A percentile compares a stretch with the other conserved stretches of the same genome.
Evolutionary conservation across 2,113 vertebrate genomes (phyloP).

Genomic region (Cochlearius cochlearius): DNA sequence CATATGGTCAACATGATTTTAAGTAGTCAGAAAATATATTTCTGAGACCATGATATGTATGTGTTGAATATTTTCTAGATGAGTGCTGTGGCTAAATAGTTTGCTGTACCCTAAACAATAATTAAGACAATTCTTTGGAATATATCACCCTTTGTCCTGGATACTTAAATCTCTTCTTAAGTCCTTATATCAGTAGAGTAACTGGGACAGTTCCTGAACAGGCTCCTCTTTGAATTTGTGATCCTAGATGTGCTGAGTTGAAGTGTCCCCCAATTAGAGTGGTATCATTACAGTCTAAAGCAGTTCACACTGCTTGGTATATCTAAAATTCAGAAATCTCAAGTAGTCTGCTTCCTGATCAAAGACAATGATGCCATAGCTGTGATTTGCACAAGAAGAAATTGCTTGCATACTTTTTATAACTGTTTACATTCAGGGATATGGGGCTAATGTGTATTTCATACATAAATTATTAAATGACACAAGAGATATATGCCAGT

Average conservation of each 20-base stretch:
- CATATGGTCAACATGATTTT: not conserved
- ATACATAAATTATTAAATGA: not conserved
- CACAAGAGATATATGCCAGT: not conserved
- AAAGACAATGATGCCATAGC: not conserved
- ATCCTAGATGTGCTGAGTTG: not conserved
- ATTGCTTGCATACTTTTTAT: not conserved
- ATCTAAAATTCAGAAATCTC: not conserved
- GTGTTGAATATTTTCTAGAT: not conserved
- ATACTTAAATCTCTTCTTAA: not conserved
- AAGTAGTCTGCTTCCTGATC: not conserved
- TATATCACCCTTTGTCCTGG: not conserved
- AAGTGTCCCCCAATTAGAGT: not conserved
- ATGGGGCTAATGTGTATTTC: not conserved
- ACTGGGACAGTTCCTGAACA: not conserved
- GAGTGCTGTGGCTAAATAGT: not conserved
- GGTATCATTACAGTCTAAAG: not conserved
- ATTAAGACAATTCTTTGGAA: not conserved
- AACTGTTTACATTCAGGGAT: not conserved
- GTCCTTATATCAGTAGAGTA: not conserved
- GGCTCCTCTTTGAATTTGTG: not conserved
- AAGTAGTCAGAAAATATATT: not conserved
- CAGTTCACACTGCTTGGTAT: not conserved
- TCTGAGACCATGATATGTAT: not conserved
- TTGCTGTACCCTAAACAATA: not conserved
- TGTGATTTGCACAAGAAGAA: not conserved